Base-by-base conservation (phyloP, 2,797 vertebrate species). In the Pygocentrus nattereri region DNA sequence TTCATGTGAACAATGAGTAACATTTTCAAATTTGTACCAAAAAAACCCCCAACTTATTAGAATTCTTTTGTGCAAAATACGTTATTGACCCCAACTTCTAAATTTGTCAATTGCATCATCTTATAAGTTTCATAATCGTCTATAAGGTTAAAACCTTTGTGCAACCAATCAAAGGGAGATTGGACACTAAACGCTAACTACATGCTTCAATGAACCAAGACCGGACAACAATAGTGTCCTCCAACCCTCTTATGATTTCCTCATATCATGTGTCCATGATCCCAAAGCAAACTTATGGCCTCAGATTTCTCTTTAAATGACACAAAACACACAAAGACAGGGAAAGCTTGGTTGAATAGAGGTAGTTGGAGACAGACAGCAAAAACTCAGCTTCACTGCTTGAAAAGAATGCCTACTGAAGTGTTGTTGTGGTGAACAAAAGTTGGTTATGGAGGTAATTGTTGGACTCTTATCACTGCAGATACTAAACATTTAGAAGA, bases 191-290 rank as follows among this genome's bases (percentile, higher is more conserved):
- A 91, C 79, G 64, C 88, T 90, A 94, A 94, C 93, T 93, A 92
- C 86, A 90, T 92, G 93, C 90, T 93, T 90, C 94, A 91, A 82
- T 94, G 93, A 89, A 92, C 89, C 93, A 93, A 85, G 75, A 89
- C 92, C 64, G 90, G 90, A 87, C 86, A 90, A 93, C 87, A 82
- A 82, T 67, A 59, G 81, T 64, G 80, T 61, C 81, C 72, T 83
- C 78, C 81, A 81, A 78, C 31, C 77, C 76, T 21, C 74, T 75
- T 38, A 80, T 31, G 74, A 68, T 47, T 77, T 80, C 59, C 31
- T 72, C 44, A 58, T 84, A 41, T 50, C 47, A 76, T 70, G 65
- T 49, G 82, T 19, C 54, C 56, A 64, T 83, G 65, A 83, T 82
- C 77, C 74, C 47, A 6, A 84, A 74, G 25, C 74, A 86, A 82